Conservation (phyloP, 1,140 invertebrate genomes). For the Tachypleus tridentatus region DNA sequence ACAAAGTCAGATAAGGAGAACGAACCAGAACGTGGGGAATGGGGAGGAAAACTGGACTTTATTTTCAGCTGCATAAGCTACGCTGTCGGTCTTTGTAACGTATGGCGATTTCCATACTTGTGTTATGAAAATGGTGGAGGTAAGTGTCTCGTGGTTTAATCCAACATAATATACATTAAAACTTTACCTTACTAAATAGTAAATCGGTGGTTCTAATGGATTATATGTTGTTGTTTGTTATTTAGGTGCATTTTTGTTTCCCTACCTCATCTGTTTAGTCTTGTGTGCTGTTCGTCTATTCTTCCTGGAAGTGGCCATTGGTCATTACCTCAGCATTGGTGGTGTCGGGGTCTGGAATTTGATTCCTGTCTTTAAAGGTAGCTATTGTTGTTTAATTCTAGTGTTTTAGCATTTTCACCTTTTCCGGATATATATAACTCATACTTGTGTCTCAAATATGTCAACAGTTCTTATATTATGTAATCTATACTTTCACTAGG, state of each 20-base stretch:
- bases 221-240: constrained; percentile 1
- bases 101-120: constrained; percentile 54
- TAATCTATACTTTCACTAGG: constrained; percentile 16
- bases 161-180: too few species aligned
- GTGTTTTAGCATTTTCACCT: too few species aligned
- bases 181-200: too few species aligned
- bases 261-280: constrained; percentile 67
- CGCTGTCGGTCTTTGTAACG: constrained; percentile 79
- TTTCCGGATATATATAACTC: too few species aligned
- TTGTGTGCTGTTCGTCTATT: constrained; percentile 78
- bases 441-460: too few species aligned
- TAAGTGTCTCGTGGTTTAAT: constrained; percentile 1
- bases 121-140: constrained; percentile 39
- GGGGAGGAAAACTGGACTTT: constrained; percentile 82
- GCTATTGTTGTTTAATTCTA: background rate
- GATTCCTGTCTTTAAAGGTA: constrained; percentile 49
- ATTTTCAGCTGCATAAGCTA: constrained; percentile 80
- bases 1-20: constrained; percentile 17
- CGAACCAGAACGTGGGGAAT: constrained; percentile 50
- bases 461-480: too few species aligned
- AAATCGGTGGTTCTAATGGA: too few species aligned
- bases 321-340: constrained; percentile 60
- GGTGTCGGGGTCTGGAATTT: constrained; percentile 43
- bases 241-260: constrained; percentile 61
- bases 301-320: constrained; percentile 70